Percentiles rank a stretch among this genome's conserved stretches.
Evolutionary conservation across 2,113 vertebrate species (phyloP).

Genomic region (Serilophus lunatus): DNA sequence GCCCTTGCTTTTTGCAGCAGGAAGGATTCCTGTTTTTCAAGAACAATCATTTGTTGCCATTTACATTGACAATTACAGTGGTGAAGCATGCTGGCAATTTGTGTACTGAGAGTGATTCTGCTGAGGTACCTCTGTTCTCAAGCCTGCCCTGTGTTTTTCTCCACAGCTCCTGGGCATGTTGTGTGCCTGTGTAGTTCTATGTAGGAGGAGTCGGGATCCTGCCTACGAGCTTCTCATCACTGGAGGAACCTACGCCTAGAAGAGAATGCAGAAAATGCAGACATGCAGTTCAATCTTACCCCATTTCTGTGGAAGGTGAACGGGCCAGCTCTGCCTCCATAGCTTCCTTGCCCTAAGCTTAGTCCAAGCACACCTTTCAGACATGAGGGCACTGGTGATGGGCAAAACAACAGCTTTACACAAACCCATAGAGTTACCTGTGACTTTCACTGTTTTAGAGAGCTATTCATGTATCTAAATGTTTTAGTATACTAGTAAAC

Average conservation of each 20-base stretch:
- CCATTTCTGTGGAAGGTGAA: constrained; percentile 47
- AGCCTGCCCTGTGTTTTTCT: constrained; percentile 30
- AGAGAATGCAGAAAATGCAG: too few relatives aligned
- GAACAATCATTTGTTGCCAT: not conserved
- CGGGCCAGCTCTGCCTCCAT: constrained; percentile 38
- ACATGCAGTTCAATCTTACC: constrained; percentile 43
- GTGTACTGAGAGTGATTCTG: not conserved
- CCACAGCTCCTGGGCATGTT: constrained; percentile 92
- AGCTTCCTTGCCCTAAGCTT: constrained; percentile 68
- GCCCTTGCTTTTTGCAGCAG: too few relatives aligned
- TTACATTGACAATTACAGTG: not conserved
- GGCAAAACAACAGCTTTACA: constrained; percentile 67
- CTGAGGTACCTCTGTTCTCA: not conserved
- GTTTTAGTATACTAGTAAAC: constrained; percentile 50
- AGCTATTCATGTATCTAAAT: constrained; percentile 53
- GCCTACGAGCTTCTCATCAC: constrained; percentile 92
- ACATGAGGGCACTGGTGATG: constrained; percentile 69
- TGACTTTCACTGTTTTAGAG: constrained; percentile 53
- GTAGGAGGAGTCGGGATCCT: constrained; percentile 86
- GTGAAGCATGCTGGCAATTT: not conserved
- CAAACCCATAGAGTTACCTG: constrained; percentile 18
- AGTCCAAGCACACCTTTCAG: constrained; percentile 74
- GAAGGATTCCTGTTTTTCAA: too few relatives aligned
- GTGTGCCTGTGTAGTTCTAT: constrained; percentile 89
- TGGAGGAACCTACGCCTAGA: constrained; percentile 86